Conservation (phyloP, 2,113 vertebrate genomes). For the Brachyhypopomus occidentalis region DNA sequence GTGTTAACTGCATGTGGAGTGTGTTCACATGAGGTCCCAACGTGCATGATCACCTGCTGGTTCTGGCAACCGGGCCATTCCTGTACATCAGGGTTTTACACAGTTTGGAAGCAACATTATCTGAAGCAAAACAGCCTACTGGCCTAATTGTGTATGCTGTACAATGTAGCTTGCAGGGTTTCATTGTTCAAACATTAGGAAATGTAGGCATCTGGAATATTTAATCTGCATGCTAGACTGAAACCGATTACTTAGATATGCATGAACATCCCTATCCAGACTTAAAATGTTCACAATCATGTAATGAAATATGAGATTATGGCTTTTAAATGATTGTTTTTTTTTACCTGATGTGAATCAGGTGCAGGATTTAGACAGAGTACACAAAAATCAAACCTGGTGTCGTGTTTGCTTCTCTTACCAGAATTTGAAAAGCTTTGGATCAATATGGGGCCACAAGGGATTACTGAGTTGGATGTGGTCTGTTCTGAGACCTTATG, state of each 20-base stretch:
- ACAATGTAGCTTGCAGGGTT: too few relatives aligned
- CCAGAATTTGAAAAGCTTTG: background rate
- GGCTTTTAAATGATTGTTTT: background rate
- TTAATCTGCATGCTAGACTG: background rate
- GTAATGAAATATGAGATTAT: background rate
- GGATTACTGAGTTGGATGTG: conserved; percentile 1
- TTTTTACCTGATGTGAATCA: background rate
- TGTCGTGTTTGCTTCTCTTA: background rate
- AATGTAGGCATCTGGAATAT: background rate
- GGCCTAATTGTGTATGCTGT: background rate
- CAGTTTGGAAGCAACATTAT: background rate
- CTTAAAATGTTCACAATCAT: too few relatives aligned
- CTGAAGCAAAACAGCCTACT: conserved; percentile 4
- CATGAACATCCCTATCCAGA: background rate
- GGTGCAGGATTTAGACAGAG: background rate
- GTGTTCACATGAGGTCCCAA: background rate
- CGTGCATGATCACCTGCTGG: background rate
- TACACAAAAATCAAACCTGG: background rate
- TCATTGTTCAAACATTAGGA: background rate
- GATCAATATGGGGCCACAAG: background rate
- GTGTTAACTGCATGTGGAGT: background rate
- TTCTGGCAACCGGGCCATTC: background rate
- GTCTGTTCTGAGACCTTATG: background rate
- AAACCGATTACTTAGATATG: background rate
- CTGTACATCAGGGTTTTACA: background rate